Conservation (phyloP, 2,888 invertebrate genomes). For the Esperia sulphurella region DNA sequence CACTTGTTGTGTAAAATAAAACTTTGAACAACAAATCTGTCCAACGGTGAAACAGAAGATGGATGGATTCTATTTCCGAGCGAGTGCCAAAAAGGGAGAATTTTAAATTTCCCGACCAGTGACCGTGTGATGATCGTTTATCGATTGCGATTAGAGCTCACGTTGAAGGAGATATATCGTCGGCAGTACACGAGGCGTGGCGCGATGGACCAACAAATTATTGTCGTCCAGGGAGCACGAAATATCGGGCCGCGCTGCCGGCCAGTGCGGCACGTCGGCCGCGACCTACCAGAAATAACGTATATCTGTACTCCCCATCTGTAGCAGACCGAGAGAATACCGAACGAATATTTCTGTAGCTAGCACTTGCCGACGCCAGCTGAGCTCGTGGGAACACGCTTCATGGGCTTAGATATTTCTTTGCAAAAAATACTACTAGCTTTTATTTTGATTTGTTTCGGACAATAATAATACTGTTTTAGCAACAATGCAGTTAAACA, state of each 20-base stretch:
- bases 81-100: not conserved
- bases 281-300: constrained; percentile 51
- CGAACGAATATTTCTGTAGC: constrained; percentile 21
- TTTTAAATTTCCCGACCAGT: constrained; percentile 3
- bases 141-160: constrained; percentile 50
- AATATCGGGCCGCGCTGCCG: constrained; percentile 50
- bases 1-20: too few species aligned
- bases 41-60: too few species aligned
- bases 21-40: too few species aligned
- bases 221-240: constrained; percentile 68
- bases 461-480: not conserved
- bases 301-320: constrained; percentile 44
- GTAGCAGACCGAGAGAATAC: constrained; percentile 29
- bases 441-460: not conserved
- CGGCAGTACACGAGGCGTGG: constrained; percentile 51
- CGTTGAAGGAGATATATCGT: constrained; percentile 59
- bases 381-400: constrained; percentile 16
- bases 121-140: constrained; percentile 38
- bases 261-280: constrained; percentile 34
- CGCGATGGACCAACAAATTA: constrained; percentile 72
- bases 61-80: not conserved
- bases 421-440: constrained; percentile 3
- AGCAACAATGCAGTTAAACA: not conserved
- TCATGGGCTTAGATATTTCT: constrained; percentile 23
- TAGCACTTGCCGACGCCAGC: constrained; percentile 6